Evolutionary conservation across 2,888 invertebrate species (phyloP).

Genomic region (Lamellibrachia columna): DNA sequence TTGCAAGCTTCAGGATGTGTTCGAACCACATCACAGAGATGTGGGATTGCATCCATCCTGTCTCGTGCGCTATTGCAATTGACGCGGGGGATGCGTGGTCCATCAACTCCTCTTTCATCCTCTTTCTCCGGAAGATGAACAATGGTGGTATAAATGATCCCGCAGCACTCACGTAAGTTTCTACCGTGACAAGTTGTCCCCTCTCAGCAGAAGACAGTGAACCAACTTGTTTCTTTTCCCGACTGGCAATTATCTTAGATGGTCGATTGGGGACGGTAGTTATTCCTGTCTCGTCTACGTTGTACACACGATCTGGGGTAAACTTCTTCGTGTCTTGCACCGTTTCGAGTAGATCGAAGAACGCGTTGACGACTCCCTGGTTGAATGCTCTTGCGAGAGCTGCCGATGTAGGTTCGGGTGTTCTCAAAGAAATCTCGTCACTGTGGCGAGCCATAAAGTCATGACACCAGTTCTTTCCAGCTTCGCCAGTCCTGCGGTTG

Average conservation of each 20-base stretch:
- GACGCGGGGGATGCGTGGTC: neutral
- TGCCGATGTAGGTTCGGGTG: conserved; percentile 37
- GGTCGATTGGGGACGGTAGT: conserved; percentile 38
- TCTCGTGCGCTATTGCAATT: neutral
- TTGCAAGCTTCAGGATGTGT: conserved; percentile 58
- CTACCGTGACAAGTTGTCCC: conserved; percentile 39
- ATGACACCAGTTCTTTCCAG: neutral
- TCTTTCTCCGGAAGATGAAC: conserved; percentile 51
- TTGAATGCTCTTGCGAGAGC: conserved; percentile 40
- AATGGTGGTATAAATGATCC: conserved; percentile 45
- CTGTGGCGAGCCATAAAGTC: neutral
- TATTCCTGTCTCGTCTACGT: neutral
- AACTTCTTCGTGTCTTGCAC: neutral
- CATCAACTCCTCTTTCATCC: conserved; percentile 51
- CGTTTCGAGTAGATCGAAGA: conserved; percentile 29
- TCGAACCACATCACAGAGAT: conserved; percentile 49
- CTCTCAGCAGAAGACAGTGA: conserved; percentile 34
- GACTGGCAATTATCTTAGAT: conserved; percentile 34
- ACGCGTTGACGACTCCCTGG: conserved; percentile 33
- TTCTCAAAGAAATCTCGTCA: conserved; percentile 27
- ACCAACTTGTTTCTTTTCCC: conserved; percentile 29
- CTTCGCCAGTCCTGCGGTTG: neutral
- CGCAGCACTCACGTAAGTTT: conserved; percentile 42
- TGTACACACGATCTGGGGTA: neutral
- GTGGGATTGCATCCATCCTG: conserved; percentile 21